These are phyloP conservation scores for Pocota personata DNA, from an alignment of 2,888 invertebrate species.

Conservation along the genomic window DNA sequence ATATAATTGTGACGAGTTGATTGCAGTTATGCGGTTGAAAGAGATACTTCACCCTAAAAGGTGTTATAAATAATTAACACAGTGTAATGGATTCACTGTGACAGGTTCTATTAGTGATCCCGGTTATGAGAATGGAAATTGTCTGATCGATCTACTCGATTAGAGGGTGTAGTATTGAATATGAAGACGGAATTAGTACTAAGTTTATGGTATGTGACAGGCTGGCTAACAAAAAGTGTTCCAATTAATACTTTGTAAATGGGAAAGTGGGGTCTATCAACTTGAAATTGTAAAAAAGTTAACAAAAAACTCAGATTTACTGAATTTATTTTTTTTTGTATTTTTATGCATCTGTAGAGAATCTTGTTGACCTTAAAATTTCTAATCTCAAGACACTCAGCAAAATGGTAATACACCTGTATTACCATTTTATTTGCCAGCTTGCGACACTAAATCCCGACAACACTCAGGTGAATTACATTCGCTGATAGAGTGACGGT, in stretches of 20 bases:
- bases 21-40: conserved; percentile 64
- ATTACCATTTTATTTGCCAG: too few species aligned
- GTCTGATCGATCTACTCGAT: conserved; percentile 53
- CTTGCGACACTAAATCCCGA: too few species aligned
- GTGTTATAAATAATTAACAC: conserved; percentile 72
- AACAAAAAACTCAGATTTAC: too few species aligned
- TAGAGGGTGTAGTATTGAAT: conserved; percentile 61
- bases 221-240: not conserved
- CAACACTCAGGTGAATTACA: too few species aligned
- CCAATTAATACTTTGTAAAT: conserved; percentile 17
- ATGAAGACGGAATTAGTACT: conserved; percentile 20
- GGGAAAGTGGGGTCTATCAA: not conserved
- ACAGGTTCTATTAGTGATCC: conserved; percentile 64
- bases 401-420: too few species aligned
- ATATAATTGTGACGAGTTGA: conserved; percentile 66
- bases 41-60: conserved; percentile 73
- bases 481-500: too few species aligned
- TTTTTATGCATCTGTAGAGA: too few species aligned
- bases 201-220: conserved; percentile 62
- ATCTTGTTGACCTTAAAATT: too few species aligned
- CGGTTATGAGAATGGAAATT: conserved; percentile 59
- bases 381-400: too few species aligned
- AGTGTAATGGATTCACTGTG: conserved; percentile 65
- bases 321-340: too few species aligned
- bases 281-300: too few species aligned